Evolutionary conservation across 2,797 vertebrate species (phyloP).

Genomic region (Staurois parvus): DNA sequence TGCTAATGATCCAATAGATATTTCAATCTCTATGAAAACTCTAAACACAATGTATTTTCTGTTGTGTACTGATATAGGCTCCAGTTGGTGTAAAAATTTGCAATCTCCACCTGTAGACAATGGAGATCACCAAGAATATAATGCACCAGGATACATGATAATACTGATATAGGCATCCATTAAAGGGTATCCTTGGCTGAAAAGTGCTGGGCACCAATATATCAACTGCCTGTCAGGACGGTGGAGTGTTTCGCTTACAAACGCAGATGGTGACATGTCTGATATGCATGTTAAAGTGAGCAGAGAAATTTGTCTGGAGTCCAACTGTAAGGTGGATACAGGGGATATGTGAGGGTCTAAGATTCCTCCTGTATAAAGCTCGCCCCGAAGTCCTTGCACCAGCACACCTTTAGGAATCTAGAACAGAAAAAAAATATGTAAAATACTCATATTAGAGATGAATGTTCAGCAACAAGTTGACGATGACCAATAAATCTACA

Average conservation of each 20-base stretch:
- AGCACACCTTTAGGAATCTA: constrained; percentile 95
- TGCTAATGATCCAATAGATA: background rate
- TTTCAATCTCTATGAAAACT: background rate
- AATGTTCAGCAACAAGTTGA: background rate
- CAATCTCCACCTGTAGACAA: background rate
- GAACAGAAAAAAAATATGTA: constrained; percentile 76
- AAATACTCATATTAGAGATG: constrained; percentile 52
- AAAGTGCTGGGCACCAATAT: background rate
- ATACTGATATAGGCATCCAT: constrained; percentile 14
- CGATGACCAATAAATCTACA: background rate
- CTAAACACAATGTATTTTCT: background rate
- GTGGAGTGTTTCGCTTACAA: background rate
- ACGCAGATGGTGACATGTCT: background rate
- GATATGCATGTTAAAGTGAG: background rate
- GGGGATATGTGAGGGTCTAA: constrained; percentile 70
- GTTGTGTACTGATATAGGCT: background rate
- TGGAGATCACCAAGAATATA: background rate
- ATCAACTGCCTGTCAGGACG: background rate
- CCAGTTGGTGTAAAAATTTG: background rate
- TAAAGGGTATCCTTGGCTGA: constrained; percentile 3
- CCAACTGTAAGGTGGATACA: constrained; percentile 61
- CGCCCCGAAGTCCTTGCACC: constrained; percentile 85
- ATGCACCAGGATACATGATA: constrained; percentile 7
- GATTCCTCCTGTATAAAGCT: constrained; percentile 82
- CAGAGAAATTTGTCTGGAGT: constrained; percentile 43